These are phyloP conservation scores for Craseonycteris thonglongyai DNA, from an alignment of 2,113 vertebrate species.

Conservation along the genomic window DNA sequence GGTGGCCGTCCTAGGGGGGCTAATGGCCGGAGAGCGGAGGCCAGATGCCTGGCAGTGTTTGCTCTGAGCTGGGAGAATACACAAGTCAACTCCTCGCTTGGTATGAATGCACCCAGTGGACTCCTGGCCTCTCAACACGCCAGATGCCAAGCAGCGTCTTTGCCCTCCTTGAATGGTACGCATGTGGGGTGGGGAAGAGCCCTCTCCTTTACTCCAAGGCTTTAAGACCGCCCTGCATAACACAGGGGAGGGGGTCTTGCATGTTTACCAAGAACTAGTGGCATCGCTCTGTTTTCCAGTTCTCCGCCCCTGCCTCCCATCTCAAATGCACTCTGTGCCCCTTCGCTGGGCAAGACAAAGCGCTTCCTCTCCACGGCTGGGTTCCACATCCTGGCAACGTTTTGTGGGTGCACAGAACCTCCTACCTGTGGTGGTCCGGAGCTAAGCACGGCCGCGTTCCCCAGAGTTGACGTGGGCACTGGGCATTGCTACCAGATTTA, in stretches of 20 bases:
- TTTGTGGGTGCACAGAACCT: not conserved
- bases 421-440: not conserved
- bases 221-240: not conserved
- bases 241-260: not conserved
- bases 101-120: not conserved
- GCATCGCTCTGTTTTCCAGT: not conserved
- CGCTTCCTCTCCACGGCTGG: not conserved
- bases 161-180: not conserved
- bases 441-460: not conserved
- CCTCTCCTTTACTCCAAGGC: not conserved
- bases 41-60: not conserved
- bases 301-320: not conserved
- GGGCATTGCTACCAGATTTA: slow-evolving; percentile 50
- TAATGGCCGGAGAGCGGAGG: not conserved
- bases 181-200: no score
- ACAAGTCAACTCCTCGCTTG: not conserved
- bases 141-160: not conserved
- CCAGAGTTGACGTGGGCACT: not conserved
- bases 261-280: not conserved
- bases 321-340: not conserved
- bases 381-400: not conserved
- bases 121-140: not conserved
- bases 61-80: not conserved
- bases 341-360: not conserved
- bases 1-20: not conserved